phyloP scores from a whole-genome alignment of 2,113 vertebrate species.

The Anguilla japonica region DNA sequence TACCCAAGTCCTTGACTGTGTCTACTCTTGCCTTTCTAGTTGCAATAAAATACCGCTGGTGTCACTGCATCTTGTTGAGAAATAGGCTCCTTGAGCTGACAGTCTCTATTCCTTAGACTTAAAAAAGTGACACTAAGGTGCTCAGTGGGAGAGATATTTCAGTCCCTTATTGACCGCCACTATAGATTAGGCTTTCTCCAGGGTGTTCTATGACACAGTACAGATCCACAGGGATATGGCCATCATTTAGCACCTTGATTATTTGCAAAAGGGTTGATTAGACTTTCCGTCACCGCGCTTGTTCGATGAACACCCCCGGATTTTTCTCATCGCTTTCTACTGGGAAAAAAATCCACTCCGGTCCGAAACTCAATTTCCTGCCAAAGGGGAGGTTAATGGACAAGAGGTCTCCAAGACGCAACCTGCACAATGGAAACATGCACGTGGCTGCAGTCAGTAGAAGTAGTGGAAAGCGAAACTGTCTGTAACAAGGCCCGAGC shows the following conservation, averaged over 20 bases:
- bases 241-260: conserved; percentile 26
- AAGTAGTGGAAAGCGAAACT: neutral
- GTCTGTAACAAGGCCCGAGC: neutral
- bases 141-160: conserved; percentile 8
- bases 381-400: neutral
- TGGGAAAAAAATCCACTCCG: neutral
- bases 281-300: neutral
- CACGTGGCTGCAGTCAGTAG: neutral
- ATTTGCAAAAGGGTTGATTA: conserved; percentile 19
- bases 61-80: neutral
- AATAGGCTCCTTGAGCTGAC: conserved; percentile 3
- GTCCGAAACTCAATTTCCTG: neutral
- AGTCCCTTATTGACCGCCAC: conserved; percentile 20
- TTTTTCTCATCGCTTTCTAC: neutral
- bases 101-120: conserved; percentile 8
- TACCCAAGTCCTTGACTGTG: neutral
- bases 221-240: neutral
- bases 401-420: neutral
- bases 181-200: conserved; percentile 22
- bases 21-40: neutral
- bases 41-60: neutral
- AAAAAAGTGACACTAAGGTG: conserved; percentile 4
- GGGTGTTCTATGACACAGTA: conserved; percentile 9
- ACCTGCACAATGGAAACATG: neutral
- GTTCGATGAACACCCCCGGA: neutral